A percentile compares a stretch with the other conserved stretches of the same genome.
Conservation (phyloP, 2,888 invertebrate genomes). For the Spodoptera picta region DNA sequence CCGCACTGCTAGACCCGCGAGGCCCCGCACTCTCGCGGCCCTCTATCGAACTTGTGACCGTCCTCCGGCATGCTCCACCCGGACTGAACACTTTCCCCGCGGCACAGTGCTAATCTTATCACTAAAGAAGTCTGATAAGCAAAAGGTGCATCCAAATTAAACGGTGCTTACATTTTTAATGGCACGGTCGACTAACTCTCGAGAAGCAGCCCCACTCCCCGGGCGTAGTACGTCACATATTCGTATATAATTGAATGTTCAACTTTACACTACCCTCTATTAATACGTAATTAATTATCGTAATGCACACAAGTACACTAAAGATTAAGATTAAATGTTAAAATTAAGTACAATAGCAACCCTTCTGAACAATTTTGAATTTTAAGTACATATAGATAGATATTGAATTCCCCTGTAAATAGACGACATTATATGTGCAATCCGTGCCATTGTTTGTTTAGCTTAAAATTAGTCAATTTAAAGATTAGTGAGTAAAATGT, state of each 20-base stretch:
- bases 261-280: constrained; percentile 77
- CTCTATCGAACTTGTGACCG: constrained; percentile 71
- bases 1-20: constrained; percentile 83
- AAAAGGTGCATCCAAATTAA: constrained; percentile 71
- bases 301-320: constrained; percentile 85
- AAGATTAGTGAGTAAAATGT: constrained; percentile 70
- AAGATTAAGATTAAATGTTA: constrained; percentile 78
- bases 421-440: constrained; percentile 84
- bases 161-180: constrained; percentile 72
- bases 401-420: constrained; percentile 83
- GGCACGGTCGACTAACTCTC: constrained; percentile 69
- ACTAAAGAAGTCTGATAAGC: constrained; percentile 69
- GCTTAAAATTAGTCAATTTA: constrained; percentile 86
- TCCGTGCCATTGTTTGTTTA: constrained; percentile 89
- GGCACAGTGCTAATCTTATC: constrained; percentile 65
- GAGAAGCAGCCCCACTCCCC: constrained; percentile 46
- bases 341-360: constrained; percentile 81
- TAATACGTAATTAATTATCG: constrained; percentile 82
- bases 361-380: constrained; percentile 80
- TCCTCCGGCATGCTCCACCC: constrained; percentile 60
- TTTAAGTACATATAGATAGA: constrained; percentile 73
- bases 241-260: constrained; percentile 71
- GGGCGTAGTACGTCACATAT: constrained; percentile 42
- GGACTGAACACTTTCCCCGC: constrained; percentile 53
- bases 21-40: constrained; percentile 55